Evolutionary conservation across 2,888 invertebrate species (phyloP).

Genomic region (Drosophila phalerata): DNA sequence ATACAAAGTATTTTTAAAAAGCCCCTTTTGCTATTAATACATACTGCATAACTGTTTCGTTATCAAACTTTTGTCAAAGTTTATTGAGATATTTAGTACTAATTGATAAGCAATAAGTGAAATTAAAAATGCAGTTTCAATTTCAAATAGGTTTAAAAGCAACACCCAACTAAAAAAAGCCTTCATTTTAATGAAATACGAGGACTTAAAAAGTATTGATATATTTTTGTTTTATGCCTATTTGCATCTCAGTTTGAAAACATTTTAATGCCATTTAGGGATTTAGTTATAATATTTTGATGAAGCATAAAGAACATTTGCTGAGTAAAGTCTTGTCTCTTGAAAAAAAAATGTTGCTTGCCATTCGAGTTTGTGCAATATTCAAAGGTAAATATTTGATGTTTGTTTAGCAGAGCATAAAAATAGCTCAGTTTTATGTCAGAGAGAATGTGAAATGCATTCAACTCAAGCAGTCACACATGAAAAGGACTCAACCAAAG

Average conservation of each 20-base stretch:
- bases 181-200: not conserved
- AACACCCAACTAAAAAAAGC: not conserved
- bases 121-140: not conserved
- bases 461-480: slow-evolving; percentile 21
- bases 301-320: not conserved
- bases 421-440: slow-evolving; percentile 30
- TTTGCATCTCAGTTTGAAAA: not conserved
- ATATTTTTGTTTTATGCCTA: not conserved
- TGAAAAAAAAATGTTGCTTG: slow-evolving; percentile 1
- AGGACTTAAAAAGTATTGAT: not conserved
- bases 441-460: slow-evolving; percentile 14
- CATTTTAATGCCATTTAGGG: not conserved
- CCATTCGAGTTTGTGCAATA: slow-evolving; percentile 21
- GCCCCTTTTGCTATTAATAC: no score
- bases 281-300: not conserved
- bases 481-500: slow-evolving; percentile 10
- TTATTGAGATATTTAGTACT: not conserved
- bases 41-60: no score
- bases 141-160: not conserved
- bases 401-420: slow-evolving; percentile 35
- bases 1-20: no score
- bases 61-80: not conserved
- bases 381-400: slow-evolving; percentile 50
- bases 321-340: not conserved
- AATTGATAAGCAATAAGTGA: not conserved